Evolutionary conservation across 2,113 vertebrate genomes (phyloP), one percentile per base, ranked within the genome.

Genomic region (Elachura formosa): DNA sequence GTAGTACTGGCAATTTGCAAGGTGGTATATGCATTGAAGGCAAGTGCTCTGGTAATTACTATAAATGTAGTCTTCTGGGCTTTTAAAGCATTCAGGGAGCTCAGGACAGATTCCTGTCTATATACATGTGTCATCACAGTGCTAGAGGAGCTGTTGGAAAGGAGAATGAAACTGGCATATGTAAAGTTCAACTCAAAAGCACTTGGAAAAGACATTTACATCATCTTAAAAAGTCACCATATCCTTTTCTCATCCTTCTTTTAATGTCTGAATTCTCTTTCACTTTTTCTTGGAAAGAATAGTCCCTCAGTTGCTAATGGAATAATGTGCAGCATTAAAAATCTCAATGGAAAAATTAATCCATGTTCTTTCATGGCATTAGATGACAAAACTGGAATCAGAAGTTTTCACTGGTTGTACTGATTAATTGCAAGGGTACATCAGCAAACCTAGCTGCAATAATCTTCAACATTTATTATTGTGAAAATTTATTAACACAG

Each of bases 1-100:
- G 92, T 90, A 93, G 45, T 64, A 38, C 25, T 95, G 91, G 80
- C 82, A 93, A 55, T 84, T 88, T 80, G 82, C 91, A 96, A 95
- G 79, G 95, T 96, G 63, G 72, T 88, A 48, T 38, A 81, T 88
- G 78, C 43, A 10, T 84, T 91, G 90, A 34, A 89, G 89, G 93
- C 56, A 96, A 97, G 69, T 41, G 29, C 38, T 86, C 81, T 86
- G 29, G 85, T 93, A 91, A 85, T 84, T 89, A 80, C 93, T 94
- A 94, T 91, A 89, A 91, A 85, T 71, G 51, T 51, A 85, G n/a
- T 64, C 77, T 90, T 7, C 4, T 52, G 74, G 84, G 85, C 38
- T 93, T 97, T 94, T 95, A 93, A 91, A 79, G 31, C 34, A 45
- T 83, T 87, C 9, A 5, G 25, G 40, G 14, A 45, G 20, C 55